These are phyloP conservation scores for Chromis chromis DNA, from an alignment of 2,797 vertebrate genomes.

Conservation along the genomic window DNA sequence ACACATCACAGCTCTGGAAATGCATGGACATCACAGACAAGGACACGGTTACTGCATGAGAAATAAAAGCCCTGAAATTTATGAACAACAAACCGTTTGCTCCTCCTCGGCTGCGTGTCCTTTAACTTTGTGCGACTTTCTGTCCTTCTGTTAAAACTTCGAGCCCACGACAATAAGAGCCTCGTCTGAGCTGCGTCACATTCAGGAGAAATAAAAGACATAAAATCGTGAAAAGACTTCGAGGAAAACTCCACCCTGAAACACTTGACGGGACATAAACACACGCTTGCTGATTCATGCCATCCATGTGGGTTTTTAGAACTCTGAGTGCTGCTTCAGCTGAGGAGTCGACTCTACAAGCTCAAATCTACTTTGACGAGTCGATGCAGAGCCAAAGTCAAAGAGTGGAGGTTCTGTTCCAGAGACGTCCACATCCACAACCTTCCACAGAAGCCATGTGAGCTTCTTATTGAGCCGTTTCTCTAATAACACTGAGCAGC, in stretches of 20 bases:
- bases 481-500: too few relatives aligned
- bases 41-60: conserved; percentile 71
- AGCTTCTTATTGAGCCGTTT: too few relatives aligned
- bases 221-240: conserved; percentile 40
- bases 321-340: too few relatives aligned
- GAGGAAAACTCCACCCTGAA: conserved; percentile 44
- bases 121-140: conserved; percentile 36
- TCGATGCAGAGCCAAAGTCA: too few relatives aligned
- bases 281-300: too few relatives aligned
- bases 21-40: conserved; percentile 67
- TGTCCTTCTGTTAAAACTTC: conserved; percentile 25
- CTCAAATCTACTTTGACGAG: too few relatives aligned
- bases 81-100: background rate
- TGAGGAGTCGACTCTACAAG: too few relatives aligned
- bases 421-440: too few relatives aligned
- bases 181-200: conserved; percentile 54
- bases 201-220: conserved; percentile 53
- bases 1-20: conserved; percentile 70
- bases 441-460: too few relatives aligned
- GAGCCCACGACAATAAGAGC: background rate
- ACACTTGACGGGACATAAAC: background rate
- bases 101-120: background rate
- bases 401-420: too few relatives aligned
- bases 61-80: conserved; percentile 74
- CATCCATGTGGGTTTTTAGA: too few relatives aligned